Conservation (phyloP, 2,797 vertebrate genomes). For the Epinephelus awoara region DNA sequence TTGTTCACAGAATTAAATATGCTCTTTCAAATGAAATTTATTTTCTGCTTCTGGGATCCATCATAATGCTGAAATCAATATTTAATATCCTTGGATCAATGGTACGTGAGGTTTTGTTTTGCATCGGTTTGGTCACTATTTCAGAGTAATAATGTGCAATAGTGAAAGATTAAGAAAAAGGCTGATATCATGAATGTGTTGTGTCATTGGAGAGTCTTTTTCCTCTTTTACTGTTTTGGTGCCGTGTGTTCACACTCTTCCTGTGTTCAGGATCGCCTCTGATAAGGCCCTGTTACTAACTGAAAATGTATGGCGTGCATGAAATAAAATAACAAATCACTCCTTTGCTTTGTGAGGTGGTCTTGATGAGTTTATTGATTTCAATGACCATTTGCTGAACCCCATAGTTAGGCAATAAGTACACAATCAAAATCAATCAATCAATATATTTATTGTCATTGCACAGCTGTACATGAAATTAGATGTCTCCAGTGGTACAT, state of each 20-base stretch:
- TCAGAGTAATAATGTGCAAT: slow-evolving; percentile 54
- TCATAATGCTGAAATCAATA: slow-evolving; percentile 83
- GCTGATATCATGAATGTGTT: slow-evolving; percentile 13
- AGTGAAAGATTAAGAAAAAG: slow-evolving; percentile 52
- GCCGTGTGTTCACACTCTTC: not conserved
- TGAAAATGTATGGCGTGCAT: not conserved
- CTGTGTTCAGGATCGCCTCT: slow-evolving; percentile 1
- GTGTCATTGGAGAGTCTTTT: slow-evolving; percentile 26
- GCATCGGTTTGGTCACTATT: slow-evolving; percentile 66
- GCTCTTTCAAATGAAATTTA: slow-evolving; percentile 79
- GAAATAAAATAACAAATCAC: not conserved
- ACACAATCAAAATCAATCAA: no score
- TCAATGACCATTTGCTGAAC: not conserved
- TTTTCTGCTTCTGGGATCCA: slow-evolving; percentile 75
- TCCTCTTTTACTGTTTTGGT: slow-evolving; percentile 6
- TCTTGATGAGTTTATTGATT: slow-evolving; percentile 1
- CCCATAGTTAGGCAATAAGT: not conserved
- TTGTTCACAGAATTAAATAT: slow-evolving; percentile 79
- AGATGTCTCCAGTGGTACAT: no score
- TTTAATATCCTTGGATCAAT: slow-evolving; percentile 86
- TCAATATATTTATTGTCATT: no score
- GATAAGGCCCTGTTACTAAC: not conserved
- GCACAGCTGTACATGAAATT: no score
- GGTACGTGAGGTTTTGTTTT: slow-evolving; percentile 66
- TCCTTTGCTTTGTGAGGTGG: not conserved